phyloP scores from a whole-genome alignment of 2,888 invertebrate species.

The Scrobipalpa atriplicella region DNA sequence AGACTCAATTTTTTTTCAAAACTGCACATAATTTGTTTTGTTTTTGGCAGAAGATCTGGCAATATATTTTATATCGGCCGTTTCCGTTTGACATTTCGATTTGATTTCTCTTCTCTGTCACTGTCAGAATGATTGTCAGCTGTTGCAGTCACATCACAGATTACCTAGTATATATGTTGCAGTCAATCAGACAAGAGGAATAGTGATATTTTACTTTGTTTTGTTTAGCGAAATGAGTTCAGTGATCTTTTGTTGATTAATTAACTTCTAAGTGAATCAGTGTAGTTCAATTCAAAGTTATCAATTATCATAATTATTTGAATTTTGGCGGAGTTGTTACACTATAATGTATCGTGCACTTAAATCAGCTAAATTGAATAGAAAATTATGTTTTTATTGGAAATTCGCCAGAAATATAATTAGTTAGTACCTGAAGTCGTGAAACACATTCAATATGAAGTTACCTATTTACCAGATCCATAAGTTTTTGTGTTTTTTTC shows the following conservation, averaged over 20 bases:
- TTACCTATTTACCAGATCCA: background rate
- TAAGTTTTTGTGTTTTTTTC: background rate
- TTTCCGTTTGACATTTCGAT: too few species aligned
- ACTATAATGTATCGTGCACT: background rate
- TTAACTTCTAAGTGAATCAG: background rate
- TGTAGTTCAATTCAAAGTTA: too few species aligned
- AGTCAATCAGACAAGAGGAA: background rate
- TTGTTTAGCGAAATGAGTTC: background rate
- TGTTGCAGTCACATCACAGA: background rate
- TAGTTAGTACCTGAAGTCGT: conserved; percentile 5
- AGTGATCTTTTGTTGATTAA: background rate
- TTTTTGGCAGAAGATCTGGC: too few species aligned
- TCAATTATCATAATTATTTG: background rate
- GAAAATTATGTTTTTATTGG: conserved; percentile 18
- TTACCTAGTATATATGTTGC: background rate
- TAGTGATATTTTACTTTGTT: conserved; percentile 4
- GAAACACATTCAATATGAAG: background rate
- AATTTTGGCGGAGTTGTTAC: background rate
- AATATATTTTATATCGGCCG: too few species aligned
- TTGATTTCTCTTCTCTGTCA: too few species aligned
- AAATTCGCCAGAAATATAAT: conserved; percentile 23
- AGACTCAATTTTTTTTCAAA: too few species aligned
- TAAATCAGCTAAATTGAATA: conserved; percentile 47
- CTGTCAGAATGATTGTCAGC: too few species aligned
- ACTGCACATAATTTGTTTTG: too few species aligned